These are phyloP conservation scores for Coptodon rendalli DNA, from an alignment of 2,113 vertebrate genomes.

Conservation along the genomic window DNA sequence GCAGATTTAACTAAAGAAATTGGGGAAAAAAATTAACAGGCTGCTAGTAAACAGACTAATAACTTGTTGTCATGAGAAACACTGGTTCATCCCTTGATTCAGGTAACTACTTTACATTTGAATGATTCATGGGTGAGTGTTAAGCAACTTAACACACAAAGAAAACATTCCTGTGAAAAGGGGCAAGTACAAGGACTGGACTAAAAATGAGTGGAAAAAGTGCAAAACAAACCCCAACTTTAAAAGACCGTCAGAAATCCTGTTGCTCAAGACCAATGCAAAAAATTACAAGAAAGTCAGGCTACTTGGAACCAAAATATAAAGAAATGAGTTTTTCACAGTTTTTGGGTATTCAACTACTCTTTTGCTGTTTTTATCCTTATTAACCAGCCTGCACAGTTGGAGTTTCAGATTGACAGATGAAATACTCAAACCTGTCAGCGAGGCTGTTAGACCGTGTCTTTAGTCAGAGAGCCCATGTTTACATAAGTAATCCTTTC, in stretches of 20 bases:
- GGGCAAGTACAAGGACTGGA: neutral
- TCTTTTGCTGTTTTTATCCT: neutral
- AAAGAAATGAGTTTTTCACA: neutral
- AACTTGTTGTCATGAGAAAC: neutral
- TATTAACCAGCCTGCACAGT: neutral
- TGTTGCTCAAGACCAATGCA: neutral
- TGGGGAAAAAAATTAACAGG: rapidly evolving
- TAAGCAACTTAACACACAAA: neutral
- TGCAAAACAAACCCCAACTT: neutral
- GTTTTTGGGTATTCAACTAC: neutral
- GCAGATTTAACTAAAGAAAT: neutral
- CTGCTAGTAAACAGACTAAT: neutral
- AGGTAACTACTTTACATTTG: neutral
- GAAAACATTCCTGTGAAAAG: neutral
- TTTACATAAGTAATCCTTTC: slow-evolving; percentile 41
- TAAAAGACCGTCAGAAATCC: neutral
- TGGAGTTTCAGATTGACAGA: neutral
- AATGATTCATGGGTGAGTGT: neutral
- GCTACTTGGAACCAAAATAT: neutral
- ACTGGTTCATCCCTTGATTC: neutral
- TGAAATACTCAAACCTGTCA: slow-evolving; percentile 18
- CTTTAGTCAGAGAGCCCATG: slow-evolving; percentile 3
- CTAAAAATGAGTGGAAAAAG: neutral
- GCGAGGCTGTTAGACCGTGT: neutral
- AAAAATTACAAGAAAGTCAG: neutral